These are phyloP conservation scores for Apocheima hispidaria DNA, from an alignment of 2,888 invertebrate species.

Conservation along the genomic window DNA sequence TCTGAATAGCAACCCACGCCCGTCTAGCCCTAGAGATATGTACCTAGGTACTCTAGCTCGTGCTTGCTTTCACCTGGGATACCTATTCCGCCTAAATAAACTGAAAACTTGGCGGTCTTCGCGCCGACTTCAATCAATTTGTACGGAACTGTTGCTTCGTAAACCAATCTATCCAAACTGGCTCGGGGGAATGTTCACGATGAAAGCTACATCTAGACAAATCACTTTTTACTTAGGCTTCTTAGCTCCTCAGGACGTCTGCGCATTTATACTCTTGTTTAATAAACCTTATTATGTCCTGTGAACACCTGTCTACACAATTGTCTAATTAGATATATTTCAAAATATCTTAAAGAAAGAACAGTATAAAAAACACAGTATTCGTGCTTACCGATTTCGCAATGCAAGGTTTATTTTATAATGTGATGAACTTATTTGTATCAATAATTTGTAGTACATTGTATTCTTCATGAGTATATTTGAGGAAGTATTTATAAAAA, in stretches of 20 bases:
- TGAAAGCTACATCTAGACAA: not conserved
- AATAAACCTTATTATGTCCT: not conserved
- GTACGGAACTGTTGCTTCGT: conserved; percentile 13
- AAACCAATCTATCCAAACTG: conserved; percentile 15
- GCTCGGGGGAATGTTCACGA: conserved; percentile 4
- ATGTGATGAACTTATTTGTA: no score
- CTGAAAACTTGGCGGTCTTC: conserved; percentile 25
- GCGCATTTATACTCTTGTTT: not conserved
- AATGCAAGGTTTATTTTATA: no score
- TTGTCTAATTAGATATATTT: not conserved
- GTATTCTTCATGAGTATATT: no score
- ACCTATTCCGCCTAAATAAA: conserved; percentile 19
- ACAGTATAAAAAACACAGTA: no score
- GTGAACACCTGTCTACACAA: no score
- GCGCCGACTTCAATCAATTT: conserved; percentile 25
- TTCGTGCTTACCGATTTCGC: no score
- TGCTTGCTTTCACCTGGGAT: conserved; percentile 9
- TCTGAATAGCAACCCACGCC: conserved; percentile 40
- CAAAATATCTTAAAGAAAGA: no score
- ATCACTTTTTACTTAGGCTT: conserved; percentile 6
- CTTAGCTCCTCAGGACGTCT: not conserved
- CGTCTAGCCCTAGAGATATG: conserved; percentile 31
- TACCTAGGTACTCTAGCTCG: conserved; percentile 22
- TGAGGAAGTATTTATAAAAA: no score
- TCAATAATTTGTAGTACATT: no score